phyloP scores from a whole-genome alignment of 2,888 invertebrate species.

The Geophilus truncorum region DNA sequence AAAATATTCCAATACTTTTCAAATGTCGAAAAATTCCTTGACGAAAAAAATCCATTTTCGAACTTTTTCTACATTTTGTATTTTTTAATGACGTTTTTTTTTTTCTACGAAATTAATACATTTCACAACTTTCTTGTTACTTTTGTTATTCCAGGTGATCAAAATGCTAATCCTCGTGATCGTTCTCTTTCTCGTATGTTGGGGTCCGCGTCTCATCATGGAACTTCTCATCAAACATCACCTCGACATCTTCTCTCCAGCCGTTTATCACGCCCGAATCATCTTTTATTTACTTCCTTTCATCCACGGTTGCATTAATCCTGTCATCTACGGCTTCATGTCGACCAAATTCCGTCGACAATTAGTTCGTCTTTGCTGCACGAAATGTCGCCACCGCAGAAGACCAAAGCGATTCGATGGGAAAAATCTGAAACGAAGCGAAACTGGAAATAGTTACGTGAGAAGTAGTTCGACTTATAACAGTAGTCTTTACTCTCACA shows the following conservation, averaged over 20 bases:
- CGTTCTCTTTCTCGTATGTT: conserved; percentile 51
- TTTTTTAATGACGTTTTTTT: neutral
- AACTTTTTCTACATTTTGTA: neutral
- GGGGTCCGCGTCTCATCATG: conserved; percentile 53
- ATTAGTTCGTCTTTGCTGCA: conserved; percentile 41
- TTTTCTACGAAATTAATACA: neutral
- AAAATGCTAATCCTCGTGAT: conserved; percentile 55
- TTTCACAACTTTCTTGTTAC: neutral
- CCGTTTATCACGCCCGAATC: conserved; percentile 46
- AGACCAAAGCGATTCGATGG: neutral
- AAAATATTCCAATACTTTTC: neutral
- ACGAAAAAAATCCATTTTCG: neutral
- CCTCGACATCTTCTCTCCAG: conserved; percentile 42
- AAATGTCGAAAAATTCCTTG: neutral
- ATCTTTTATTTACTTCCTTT: conserved; percentile 47
- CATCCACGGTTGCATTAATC: conserved; percentile 49
- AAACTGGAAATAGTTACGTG: neutral
- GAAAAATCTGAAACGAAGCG: neutral
- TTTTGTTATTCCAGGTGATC: conserved; percentile 50
- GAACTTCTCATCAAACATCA: conserved; percentile 48
- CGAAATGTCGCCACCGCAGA: neutral
- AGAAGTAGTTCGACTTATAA: conserved; percentile 1
- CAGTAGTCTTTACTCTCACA: conserved; percentile 29
- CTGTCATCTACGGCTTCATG: conserved; percentile 49
- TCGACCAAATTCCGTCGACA: conserved; percentile 47